phyloP scores from a whole-genome alignment of 2,888 invertebrate species.

The Trissolcus brochymenae region DNA sequence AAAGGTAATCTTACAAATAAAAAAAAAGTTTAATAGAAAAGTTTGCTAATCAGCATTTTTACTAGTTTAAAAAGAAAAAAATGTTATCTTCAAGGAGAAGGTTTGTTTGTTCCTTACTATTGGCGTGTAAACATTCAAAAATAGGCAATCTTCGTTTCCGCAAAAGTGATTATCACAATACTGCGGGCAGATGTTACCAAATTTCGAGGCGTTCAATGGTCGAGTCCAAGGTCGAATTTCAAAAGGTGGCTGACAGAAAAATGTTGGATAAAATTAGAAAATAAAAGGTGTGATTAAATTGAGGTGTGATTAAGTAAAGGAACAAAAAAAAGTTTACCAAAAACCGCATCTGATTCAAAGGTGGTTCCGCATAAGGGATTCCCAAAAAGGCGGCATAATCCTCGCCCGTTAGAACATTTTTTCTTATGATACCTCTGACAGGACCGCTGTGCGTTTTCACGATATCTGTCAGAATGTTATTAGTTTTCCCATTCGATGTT shows the following conservation, averaged over 20 bases:
- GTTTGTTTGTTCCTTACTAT: slow-evolving; percentile 52
- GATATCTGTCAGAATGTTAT: background rate
- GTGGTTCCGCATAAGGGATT: slow-evolving; percentile 28
- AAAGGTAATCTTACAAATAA: background rate
- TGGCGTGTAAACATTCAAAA: slow-evolving; percentile 64
- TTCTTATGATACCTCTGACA: background rate
- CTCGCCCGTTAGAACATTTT: slow-evolving; percentile 7
- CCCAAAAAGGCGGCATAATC: slow-evolving; percentile 15
- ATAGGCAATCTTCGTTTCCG: slow-evolving; percentile 65
- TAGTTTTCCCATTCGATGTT: too few relatives aligned
- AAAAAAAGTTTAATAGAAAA: background rate
- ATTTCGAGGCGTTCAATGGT: slow-evolving; percentile 45
- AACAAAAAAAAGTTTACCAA: slow-evolving; percentile 4
- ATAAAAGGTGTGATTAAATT: too few relatives aligned
- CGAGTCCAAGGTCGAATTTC: slow-evolving; percentile 60
- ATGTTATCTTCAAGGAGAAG: background rate
- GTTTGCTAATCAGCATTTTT: too few relatives aligned
- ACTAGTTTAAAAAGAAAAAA: too few relatives aligned
- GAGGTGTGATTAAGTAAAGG: too few relatives aligned
- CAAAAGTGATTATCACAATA: slow-evolving; percentile 11
- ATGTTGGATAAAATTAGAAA: too few relatives aligned
- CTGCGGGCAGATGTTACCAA: slow-evolving; percentile 60
- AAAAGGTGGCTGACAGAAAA: slow-evolving; percentile 56
- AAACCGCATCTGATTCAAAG: slow-evolving; percentile 9
- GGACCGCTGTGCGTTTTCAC: slow-evolving; percentile 6